phyloP scores from a whole-genome alignment of 2,888 invertebrate genomes.

The Icerya purchasi region DNA sequence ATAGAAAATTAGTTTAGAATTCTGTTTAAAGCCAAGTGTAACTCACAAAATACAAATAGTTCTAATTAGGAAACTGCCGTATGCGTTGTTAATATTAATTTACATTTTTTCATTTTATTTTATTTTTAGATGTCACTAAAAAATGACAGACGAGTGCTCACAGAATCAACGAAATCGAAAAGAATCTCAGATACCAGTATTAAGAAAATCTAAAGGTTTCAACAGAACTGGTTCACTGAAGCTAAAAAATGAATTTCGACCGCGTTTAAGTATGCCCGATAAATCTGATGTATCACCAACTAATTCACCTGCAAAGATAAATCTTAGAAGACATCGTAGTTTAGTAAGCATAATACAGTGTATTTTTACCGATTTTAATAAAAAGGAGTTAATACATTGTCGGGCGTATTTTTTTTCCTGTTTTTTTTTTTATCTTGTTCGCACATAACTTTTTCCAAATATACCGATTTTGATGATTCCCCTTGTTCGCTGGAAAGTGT shows the following conservation, averaged over 20 bases:
- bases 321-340: constrained; percentile 19
- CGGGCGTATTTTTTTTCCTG: background rate
- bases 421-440: too few relatives aligned
- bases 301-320: constrained; percentile 7
- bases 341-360: constrained; percentile 19
- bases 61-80: too few relatives aligned
- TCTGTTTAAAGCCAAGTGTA: too few relatives aligned
- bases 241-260: constrained; percentile 6
- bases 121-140: too few relatives aligned
- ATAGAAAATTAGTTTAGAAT: too few relatives aligned
- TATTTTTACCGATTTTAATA: too few relatives aligned
- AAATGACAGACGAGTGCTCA: background rate
- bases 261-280: background rate
- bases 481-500: too few relatives aligned
- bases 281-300: background rate
- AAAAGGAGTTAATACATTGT: background rate
- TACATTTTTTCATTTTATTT: too few relatives aligned
- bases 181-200: constrained; percentile 10
- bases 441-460: too few relatives aligned
- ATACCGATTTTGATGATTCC: too few relatives aligned
- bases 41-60: too few relatives aligned
- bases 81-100: too few relatives aligned
- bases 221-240: constrained; percentile 10
- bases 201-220: background rate
- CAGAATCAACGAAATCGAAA: background rate